These are phyloP conservation scores for Aplidium turbinatum DNA, from an alignment of 23 tunicate genomes.

Conservation along the genomic window DNA sequence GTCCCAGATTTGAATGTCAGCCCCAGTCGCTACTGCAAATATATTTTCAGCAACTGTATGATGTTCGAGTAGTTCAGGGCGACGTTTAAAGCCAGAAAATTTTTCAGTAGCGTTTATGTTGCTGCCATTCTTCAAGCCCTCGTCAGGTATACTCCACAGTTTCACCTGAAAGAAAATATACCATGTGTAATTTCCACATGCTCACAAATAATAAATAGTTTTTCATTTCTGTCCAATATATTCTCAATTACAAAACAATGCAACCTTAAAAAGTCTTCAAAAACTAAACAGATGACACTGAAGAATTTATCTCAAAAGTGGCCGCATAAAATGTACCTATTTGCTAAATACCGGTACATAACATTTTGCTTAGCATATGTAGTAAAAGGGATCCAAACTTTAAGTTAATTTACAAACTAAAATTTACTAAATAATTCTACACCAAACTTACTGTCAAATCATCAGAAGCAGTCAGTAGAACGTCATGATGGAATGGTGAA, in stretches of 20 bases:
- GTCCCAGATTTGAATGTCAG: conserved; percentile 30
- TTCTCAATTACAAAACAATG: too few relatives aligned
- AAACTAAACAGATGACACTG: too few relatives aligned
- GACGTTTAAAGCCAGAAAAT: conserved; percentile 30
- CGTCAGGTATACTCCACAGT: conserved; percentile 69
- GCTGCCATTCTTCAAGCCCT: conserved; percentile 42
- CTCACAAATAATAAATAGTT: too few relatives aligned
- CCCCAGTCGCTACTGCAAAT: conserved; percentile 49
- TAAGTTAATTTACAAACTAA: too few relatives aligned
- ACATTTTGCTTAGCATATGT: too few relatives aligned
- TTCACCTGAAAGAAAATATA: conserved; percentile 73
- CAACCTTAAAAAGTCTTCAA: too few relatives aligned
- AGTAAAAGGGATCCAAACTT: too few relatives aligned
- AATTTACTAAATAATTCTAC: neutral
- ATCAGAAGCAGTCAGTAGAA: conserved; percentile 71
- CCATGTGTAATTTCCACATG: too few relatives aligned
- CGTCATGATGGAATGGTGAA: conserved; percentile 74
- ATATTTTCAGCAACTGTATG: conserved; percentile 68
- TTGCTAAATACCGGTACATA: too few relatives aligned
- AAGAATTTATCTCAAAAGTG: too few relatives aligned
- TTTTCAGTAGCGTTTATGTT: conserved; percentile 16
- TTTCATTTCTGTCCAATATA: too few relatives aligned
- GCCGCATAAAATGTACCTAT: too few relatives aligned
- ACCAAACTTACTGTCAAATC: conserved; percentile 83
- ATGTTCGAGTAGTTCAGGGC: conserved; percentile 60